Conservation (phyloP, 23 tunicate species). For the Corella eumyota region DNA sequence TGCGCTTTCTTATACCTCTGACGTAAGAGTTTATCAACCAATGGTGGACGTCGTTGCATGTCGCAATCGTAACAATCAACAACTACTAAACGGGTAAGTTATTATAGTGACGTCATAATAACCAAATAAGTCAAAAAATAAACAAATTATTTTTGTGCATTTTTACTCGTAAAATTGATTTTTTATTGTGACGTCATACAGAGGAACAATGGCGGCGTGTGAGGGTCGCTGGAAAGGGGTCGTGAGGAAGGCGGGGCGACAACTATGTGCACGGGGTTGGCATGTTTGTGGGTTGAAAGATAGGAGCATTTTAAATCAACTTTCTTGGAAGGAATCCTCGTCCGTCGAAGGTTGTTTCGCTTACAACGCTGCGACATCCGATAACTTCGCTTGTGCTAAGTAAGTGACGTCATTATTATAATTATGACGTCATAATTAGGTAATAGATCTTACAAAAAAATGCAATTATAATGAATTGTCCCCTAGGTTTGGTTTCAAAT, state of each 20-base stretch:
- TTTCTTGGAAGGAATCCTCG: slow-evolving; percentile 42
- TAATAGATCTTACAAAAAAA: not conserved
- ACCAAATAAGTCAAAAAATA: too few relatives aligned
- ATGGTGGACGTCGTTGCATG: slow-evolving; percentile 12
- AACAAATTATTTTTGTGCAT: too few relatives aligned
- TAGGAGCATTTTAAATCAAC: slow-evolving; percentile 13
- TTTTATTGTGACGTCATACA: not conserved
- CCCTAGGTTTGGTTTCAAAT: too few relatives aligned
- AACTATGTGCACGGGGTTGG: slow-evolving; percentile 67
- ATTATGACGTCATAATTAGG: not conserved
- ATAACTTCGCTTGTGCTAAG: slow-evolving; percentile 55
- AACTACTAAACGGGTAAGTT: slow-evolving; percentile 14
- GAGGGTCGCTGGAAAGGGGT: slow-evolving; percentile 55
- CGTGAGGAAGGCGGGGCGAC: slow-evolving; percentile 26
- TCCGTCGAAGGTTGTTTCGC: slow-evolving; percentile 64
- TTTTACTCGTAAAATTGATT: too few relatives aligned
- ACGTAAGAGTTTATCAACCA: slow-evolving; percentile 11
- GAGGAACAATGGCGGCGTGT: slow-evolving; percentile 42
- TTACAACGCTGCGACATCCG: slow-evolving; percentile 59
- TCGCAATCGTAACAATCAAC: slow-evolving; percentile 5
- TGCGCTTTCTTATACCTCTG: slow-evolving; percentile 36
- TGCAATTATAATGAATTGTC: not conserved
- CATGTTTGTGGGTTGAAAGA: slow-evolving; percentile 43
- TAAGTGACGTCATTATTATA: not conserved
- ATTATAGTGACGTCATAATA: too few relatives aligned